These are phyloP conservation scores for Drosophila peninsularis DNA, from an alignment of 2,888 invertebrate species.

Conservation along the genomic window DNA sequence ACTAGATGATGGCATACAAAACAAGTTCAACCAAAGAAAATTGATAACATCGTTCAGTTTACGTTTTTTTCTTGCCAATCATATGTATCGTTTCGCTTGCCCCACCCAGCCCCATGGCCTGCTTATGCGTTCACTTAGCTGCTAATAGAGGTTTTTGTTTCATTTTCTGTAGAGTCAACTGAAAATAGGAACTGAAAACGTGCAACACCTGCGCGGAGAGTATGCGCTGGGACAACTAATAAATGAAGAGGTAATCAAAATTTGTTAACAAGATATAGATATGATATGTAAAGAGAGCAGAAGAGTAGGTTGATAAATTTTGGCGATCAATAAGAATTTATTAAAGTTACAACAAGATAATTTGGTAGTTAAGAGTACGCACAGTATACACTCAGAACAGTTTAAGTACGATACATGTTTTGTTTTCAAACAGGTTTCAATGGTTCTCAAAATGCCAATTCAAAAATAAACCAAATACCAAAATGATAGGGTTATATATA, in stretches of 20 bases:
- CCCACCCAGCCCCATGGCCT: slow-evolving; percentile 31
- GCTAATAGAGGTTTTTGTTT: slow-evolving; percentile 14
- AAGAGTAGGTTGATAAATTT: slow-evolving; percentile 69
- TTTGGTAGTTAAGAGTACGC: slow-evolving; percentile 69
- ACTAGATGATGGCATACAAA: slow-evolving; percentile 77
- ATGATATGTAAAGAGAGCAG: slow-evolving; percentile 61
- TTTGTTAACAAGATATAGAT: slow-evolving; percentile 39
- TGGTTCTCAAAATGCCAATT: slow-evolving; percentile 76
- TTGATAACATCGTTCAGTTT: slow-evolving; percentile 22
- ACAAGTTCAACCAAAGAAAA: slow-evolving; percentile 53
- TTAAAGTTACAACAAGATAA: slow-evolving; percentile 75
- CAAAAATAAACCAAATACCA: slow-evolving; percentile 41
- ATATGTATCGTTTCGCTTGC: slow-evolving; percentile 4
- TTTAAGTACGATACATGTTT: slow-evolving; percentile 66
- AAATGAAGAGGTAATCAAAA: slow-evolving; percentile 26
- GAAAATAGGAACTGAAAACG: slow-evolving; percentile 79
- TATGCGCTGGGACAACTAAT: slow-evolving; percentile 44
- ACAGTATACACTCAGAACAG: slow-evolving; percentile 76
- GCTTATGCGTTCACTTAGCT: not conserved
- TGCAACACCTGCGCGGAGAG: slow-evolving; percentile 77
- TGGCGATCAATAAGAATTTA: slow-evolving; percentile 69
- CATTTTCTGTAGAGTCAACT: slow-evolving; percentile 26
- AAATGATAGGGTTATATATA: slow-evolving; percentile 5
- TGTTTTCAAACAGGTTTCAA: slow-evolving; percentile 57
- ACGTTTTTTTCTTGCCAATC: slow-evolving; percentile 54